Evolutionary conservation across 1,140 invertebrate species (phyloP).

Genomic region (Dysdera silvatica): DNA sequence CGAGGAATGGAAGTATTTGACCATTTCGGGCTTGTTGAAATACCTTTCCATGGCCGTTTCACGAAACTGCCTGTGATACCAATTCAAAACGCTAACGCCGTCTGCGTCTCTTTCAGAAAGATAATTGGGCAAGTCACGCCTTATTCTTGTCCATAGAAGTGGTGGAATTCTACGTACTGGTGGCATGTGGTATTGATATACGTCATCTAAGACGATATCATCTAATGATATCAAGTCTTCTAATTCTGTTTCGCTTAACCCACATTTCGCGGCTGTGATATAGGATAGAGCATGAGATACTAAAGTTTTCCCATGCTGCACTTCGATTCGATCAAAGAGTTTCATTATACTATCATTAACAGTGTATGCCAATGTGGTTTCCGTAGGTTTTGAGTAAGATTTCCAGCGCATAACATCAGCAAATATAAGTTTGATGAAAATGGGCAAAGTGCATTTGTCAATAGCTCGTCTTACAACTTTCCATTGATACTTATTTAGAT

Average conservation of each 20-base stretch:
- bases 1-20: conserved; percentile 91
- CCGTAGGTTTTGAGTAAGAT: conserved; percentile 87
- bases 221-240: conserved; percentile 91
- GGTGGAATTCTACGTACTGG: conserved; percentile 91
- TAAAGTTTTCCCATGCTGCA: conserved; percentile 75
- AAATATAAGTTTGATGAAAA: conserved; percentile 95
- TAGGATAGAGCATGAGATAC: conserved; percentile 91
- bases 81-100: conserved; percentile 92
- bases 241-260: conserved; percentile 83
- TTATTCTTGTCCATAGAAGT: conserved; percentile 86
- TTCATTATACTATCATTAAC: conserved; percentile 98
- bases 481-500: conserved; percentile 89
- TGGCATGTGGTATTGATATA: conserved; percentile 96
- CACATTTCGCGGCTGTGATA: conserved; percentile 80
- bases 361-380: conserved; percentile 82
- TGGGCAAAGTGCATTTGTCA: conserved; percentile 85
- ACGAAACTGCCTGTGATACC: conserved; percentile 94
- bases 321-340: conserved; percentile 88
- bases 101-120: conserved; percentile 92
- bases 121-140: conserved; percentile 91
- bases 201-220: conserved; percentile 87
- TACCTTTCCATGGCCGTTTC: conserved; percentile 89
- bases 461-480: conserved; percentile 82
- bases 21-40: conserved; percentile 94
- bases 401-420: conserved; percentile 94